Conservation (phyloP, 2,113 vertebrate genomes). For the Tretioscincus oriximinensis region DNA sequence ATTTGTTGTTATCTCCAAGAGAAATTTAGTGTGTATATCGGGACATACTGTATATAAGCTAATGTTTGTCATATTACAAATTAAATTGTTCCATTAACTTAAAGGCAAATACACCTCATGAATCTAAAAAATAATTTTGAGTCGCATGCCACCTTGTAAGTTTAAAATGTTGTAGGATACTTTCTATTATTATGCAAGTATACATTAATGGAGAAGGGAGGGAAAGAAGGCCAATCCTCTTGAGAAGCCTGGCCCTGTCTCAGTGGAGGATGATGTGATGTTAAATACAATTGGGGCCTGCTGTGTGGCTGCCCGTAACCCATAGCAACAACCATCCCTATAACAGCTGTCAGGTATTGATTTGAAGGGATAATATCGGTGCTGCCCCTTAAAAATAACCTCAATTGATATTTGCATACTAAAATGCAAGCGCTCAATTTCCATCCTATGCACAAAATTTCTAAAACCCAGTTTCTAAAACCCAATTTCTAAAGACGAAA, state of each 20-base stretch:
- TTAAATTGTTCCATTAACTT: background rate
- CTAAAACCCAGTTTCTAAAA: background rate
- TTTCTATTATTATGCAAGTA: slow-evolving; percentile 29
- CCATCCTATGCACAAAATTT: background rate
- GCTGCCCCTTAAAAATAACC: slow-evolving; percentile 43
- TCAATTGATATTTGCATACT: slow-evolving; percentile 8
- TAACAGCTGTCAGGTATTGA: slow-evolving; percentile 69
- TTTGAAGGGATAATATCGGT: slow-evolving; percentile 64
- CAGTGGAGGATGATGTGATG: slow-evolving; percentile 47
- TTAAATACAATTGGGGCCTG: slow-evolving; percentile 34
- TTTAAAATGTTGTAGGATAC: slow-evolving; percentile 25
- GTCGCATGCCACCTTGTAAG: background rate
- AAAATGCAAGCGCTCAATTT: slow-evolving; percentile 17
- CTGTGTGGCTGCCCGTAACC: slow-evolving; percentile 56
- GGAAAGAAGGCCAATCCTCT: slow-evolving; percentile 41
- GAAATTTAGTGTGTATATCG: too few relatives aligned
- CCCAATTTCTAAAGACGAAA: background rate
- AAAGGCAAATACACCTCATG: slow-evolving; percentile 13
- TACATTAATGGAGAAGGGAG: background rate
- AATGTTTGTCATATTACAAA: background rate
- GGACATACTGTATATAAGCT: too few relatives aligned
- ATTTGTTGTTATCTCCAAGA: background rate
- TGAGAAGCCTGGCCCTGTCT: slow-evolving; percentile 43
- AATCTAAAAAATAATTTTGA: too few relatives aligned
- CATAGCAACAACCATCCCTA: slow-evolving; percentile 63